Percentiles rank a stretch among this genome's conserved stretches.
These are phyloP conservation scores for Nasonia oneida DNA, from an alignment of 2,888 invertebrate species.

Conservation along the genomic window DNA sequence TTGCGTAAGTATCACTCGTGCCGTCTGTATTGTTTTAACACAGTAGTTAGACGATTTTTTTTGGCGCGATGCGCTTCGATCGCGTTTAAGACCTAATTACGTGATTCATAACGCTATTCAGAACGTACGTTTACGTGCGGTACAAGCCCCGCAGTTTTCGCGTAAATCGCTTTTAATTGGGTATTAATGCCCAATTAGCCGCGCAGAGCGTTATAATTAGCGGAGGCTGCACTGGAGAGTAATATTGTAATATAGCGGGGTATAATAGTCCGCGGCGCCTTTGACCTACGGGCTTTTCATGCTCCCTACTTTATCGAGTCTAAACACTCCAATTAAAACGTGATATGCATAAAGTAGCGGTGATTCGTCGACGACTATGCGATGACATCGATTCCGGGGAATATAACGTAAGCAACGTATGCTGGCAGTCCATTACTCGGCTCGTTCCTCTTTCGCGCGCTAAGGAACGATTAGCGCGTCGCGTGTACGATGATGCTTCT, in stretches of 20 bases:
- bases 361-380: not conserved
- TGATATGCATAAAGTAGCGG: not conserved
- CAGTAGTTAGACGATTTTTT: not conserved
- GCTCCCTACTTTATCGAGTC: not conserved
- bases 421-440: not conserved
- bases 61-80: not conserved
- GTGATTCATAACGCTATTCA: not conserved
- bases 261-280: not conserved
- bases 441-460: conserved; percentile 5
- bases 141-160: conserved; percentile 14
- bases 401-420: not conserved
- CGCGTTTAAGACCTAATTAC: not conserved
- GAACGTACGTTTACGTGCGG: not conserved
- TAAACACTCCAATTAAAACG: not conserved
- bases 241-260: not conserved
- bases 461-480: conserved; percentile 48
- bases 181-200: conserved; percentile 28
- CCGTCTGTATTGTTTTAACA: conserved; percentile 14
- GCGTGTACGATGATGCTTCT: not conserved
- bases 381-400: conserved; percentile 15
- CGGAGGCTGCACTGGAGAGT: not conserved
- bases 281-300: conserved; percentile 2
- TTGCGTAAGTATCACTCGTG: conserved; percentile 66
- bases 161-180: conserved; percentile 15
- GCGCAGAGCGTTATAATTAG: not conserved